Base-by-base conservation (phyloP, 2,797 vertebrate species). In the Pangasius sanitwongsei region DNA sequence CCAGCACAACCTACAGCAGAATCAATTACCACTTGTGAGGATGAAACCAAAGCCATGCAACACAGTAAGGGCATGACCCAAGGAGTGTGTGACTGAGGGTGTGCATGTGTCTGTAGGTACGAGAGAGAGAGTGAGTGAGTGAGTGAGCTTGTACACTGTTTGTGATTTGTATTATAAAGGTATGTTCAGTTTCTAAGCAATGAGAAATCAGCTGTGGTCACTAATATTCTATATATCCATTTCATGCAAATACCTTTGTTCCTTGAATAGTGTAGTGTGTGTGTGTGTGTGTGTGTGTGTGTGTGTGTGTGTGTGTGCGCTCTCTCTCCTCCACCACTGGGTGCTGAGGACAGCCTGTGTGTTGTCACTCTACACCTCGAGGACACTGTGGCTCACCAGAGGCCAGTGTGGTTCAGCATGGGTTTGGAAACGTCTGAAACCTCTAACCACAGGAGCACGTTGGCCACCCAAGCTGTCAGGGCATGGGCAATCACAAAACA, bases 21-120 rank as follows among this genome's bases (percentile, higher is more conserved):
- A 99, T 99, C 98, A 98, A 98, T 99, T 98, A 98, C 97, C 97
- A 97, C 97, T 97, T 98, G 98, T 98, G 97, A 98, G 97, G 94
- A 96, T 92, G 98, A 98, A 99, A 99, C 96, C 93, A 89, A 95
- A 97, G 91, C 94, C 95, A 92, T 94, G 95, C 94, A 96, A 96
- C 93, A 95, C 95, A 96, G 97, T 97, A 98, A 98, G 98, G 97
- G 97, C 97, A 97, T 92, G 97, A 96, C 96, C 97, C 97, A 90
- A 94, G 92, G 86, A 86, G 87, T 83, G 86, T 89, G 89, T 83
- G 88, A 81, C 72, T 87, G 88, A 83, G 88, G 80, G 63, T 75
- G 89, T 70, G 87, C 85, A 87, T 70, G 83, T 89, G 67, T 85
- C 83, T 85, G 65, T 67, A 50, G 61, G 59, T 83, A n/a, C 6